Evolutionary conservation across 2,888 invertebrate species (phyloP).

Genomic region (Luperina testacea): DNA sequence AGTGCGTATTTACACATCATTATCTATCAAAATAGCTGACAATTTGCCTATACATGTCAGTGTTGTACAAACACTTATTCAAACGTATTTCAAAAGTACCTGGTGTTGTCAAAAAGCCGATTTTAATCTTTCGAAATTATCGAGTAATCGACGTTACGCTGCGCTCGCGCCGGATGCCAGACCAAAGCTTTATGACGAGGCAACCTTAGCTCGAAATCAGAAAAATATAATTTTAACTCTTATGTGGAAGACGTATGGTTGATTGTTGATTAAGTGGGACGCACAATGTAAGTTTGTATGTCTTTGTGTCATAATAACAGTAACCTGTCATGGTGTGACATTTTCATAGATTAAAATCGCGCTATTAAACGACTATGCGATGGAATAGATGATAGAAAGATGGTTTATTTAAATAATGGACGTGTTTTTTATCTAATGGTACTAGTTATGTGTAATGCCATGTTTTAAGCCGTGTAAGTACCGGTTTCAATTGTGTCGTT

Average conservation of each 20-base stretch:
- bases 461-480: slow-evolving; percentile 59
- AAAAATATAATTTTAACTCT: slow-evolving; percentile 46
- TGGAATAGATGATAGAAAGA: slow-evolving; percentile 83
- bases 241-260: slow-evolving; percentile 55
- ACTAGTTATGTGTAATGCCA: slow-evolving; percentile 62
- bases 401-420: slow-evolving; percentile 80
- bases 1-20: slow-evolving; percentile 57
- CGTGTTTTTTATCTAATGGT: slow-evolving; percentile 68
- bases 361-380: slow-evolving; percentile 84
- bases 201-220: slow-evolving; percentile 37
- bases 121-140: slow-evolving; percentile 87
- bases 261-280: slow-evolving; percentile 38
- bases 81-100: slow-evolving; percentile 75
- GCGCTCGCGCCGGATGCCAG: slow-evolving; percentile 88
- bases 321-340: slow-evolving; percentile 88
- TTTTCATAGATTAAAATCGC: slow-evolving; percentile 84
- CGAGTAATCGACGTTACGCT: slow-evolving; percentile 88
- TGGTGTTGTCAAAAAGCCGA: slow-evolving; percentile 86
- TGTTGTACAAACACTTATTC: slow-evolving; percentile 67
- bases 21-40: slow-evolving; percentile 62
- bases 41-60: slow-evolving; percentile 69
- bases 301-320: slow-evolving; percentile 84
- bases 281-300: slow-evolving; percentile 57
- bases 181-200: slow-evolving; percentile 74
- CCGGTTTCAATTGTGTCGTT: slow-evolving; percentile 40